Base-by-base conservation (phyloP, 2,113 vertebrate species). In the Calidris pugnax region DNA sequence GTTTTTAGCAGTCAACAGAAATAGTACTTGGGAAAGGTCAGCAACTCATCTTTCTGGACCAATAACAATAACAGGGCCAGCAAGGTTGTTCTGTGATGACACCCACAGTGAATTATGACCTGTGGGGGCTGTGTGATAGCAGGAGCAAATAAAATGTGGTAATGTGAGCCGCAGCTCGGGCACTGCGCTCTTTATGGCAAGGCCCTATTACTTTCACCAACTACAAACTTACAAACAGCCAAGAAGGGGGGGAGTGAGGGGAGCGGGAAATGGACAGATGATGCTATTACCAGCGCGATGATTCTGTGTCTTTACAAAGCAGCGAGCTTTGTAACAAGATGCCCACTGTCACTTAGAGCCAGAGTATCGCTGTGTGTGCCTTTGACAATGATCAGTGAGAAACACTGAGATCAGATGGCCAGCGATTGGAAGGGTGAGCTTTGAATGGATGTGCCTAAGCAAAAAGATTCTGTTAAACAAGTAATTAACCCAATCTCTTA, bases 1-100 rank as follows among this genome's bases (percentile, higher is more conserved):
- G 37, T 82, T 89, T 93, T 89, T 55, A 78, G 60, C 59, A n/a
- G 75, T 68, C 66, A 85, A 47, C 76, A 85, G 88, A 91, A 93
- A 91, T 77, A 89, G 80, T 2, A 0, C 78, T 87, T 7, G 4
- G 73, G 57, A 92, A 92, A 90, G 86, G 89, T 90, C 92, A 92
- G 43, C 78, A 63, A 73, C 64, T 79, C 56, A 57, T 84, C 78
- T 72, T 56, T 83, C 57, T 75, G 62, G 83, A 71, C 74, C 53
- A 59, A 8, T 53, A 92, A 80, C 82, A 76, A 89, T 76, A 63
- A 85, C 15, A 14, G 39, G 47, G 53, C 63, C 57, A 57, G 77
- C 41, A 53, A n/a, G 37, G 48, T 67, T 87, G 33, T 80, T 87
- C 63, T 7, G 43, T 48, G 63, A 63, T 81, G 63, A 43, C 59